These are phyloP conservation scores for Drosophila monieri DNA, from an alignment of 2,888 invertebrate species.

Conservation along the genomic window DNA sequence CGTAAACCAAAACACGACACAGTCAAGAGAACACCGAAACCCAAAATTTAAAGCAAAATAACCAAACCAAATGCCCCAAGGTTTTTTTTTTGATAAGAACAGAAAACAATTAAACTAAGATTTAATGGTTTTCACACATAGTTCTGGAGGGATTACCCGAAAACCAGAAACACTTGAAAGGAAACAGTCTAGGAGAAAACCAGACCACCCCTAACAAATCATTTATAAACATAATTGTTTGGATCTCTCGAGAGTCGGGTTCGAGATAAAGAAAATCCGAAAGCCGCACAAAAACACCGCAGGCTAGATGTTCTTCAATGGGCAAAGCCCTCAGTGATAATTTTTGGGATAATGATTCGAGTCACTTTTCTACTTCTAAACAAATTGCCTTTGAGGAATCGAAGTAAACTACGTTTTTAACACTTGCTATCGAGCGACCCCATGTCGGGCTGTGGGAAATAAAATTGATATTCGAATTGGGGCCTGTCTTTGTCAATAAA, in stretches of 20 bases:
- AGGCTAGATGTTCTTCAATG: slow-evolving; percentile 54
- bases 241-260: slow-evolving; percentile 48
- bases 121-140: slow-evolving; percentile 73
- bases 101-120: slow-evolving; percentile 49
- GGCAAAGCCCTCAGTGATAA: slow-evolving; percentile 17
- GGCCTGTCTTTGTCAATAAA: slow-evolving; percentile 55
- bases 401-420: slow-evolving; percentile 71
- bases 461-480: slow-evolving; percentile 13
- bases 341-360: slow-evolving; percentile 51
- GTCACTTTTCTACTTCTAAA: slow-evolving; percentile 51
- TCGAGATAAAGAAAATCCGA: slow-evolving; percentile 34
- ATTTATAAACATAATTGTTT: slow-evolving; percentile 71
- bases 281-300: slow-evolving; percentile 65
- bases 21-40: slow-evolving; percentile 4
- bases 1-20: slow-evolving; percentile 51
- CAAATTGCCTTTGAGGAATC: slow-evolving; percentile 61
- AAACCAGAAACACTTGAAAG: slow-evolving; percentile 14
- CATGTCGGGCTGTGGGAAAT: slow-evolving; percentile 18
- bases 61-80: slow-evolving; percentile 30
- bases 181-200: too few relatives aligned
- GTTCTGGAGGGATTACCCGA: slow-evolving; percentile 62
- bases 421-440: slow-evolving; percentile 53
- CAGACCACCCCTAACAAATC: slow-evolving; percentile 75
- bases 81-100: slow-evolving; percentile 52
- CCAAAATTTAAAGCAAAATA: slow-evolving; percentile 18